These are phyloP conservation scores for Pseudoatta argentina DNA, from an alignment of 1,140 invertebrate genomes.

Conservation along the genomic window DNA sequence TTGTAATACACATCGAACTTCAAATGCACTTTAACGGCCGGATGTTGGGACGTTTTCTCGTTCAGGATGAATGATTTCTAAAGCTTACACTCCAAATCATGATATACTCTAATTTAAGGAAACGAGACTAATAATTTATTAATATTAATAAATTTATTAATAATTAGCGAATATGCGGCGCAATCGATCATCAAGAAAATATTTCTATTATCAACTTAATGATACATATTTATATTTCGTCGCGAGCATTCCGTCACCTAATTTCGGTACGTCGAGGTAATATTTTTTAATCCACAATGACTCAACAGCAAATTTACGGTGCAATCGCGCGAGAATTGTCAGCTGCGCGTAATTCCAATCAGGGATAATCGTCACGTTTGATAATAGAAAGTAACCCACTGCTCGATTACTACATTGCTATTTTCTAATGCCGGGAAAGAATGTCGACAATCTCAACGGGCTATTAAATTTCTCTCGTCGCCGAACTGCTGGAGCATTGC, in stretches of 20 bases:
- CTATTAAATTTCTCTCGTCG: constrained; percentile 80
- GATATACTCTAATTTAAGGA: not conserved
- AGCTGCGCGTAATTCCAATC: constrained; percentile 54
- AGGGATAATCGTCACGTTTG: constrained; percentile 54
- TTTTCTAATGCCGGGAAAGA: constrained; percentile 73
- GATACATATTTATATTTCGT: not conserved
- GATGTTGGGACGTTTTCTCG: not conserved
- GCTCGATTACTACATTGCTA: constrained; percentile 70
- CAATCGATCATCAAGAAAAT: not conserved
- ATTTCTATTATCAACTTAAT: not conserved
- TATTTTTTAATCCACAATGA: constrained; percentile 33
- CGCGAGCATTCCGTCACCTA: not conserved
- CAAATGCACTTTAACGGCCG: constrained; percentile 8
- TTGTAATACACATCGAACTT: not conserved
- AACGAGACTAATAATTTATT: not conserved
- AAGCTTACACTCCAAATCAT: not conserved
- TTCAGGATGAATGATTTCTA: constrained; percentile 17
- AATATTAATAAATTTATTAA: not conserved
- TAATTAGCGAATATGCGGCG: not conserved
- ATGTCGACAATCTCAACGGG: constrained; percentile 69
- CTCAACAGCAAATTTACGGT: constrained; percentile 16
- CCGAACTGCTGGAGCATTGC: constrained; percentile 43
- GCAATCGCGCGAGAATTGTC: constrained; percentile 22
- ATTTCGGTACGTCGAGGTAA: not conserved
- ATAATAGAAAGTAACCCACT: constrained; percentile 71